phyloP scores from a whole-genome alignment of 2,888 invertebrate species.

The Hydrotaea cyrtoneurina region DNA sequence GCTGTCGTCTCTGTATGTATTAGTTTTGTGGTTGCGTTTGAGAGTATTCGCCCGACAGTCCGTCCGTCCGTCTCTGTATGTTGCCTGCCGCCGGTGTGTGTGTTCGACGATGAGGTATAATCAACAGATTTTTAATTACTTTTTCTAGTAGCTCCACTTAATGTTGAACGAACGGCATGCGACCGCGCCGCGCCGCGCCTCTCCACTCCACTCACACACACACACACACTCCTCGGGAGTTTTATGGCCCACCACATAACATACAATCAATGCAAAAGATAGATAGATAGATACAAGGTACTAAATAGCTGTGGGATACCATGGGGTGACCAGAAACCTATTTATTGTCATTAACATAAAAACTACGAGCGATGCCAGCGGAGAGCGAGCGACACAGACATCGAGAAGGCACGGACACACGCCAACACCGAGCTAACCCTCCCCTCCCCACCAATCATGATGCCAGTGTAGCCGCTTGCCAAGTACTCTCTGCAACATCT shows the following conservation, averaged over 20 bases:
- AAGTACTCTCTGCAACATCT: not conserved
- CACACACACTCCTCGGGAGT: not conserved
- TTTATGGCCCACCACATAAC: conserved; percentile 12
- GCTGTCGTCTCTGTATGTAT: not conserved
- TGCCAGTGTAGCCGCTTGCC: too few relatives aligned
- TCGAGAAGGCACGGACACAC: not conserved
- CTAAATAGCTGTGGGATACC: conserved; percentile 61
- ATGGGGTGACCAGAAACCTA: conserved; percentile 47
- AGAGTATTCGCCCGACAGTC: too few relatives aligned
- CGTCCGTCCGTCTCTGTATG: not conserved
- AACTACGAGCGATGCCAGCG: not conserved
- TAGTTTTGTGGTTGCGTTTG: not conserved
- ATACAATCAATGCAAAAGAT: conserved; percentile 23
- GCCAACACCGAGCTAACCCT: not conserved
- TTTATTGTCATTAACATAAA: conserved; percentile 60
- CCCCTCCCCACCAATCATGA: too few relatives aligned
- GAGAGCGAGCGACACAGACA: not conserved
- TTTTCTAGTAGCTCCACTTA: conserved; percentile 42
- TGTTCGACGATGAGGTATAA: not conserved
- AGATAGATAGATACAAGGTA: not conserved
- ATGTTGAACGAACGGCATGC: conserved; percentile 16
- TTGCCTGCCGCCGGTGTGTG: not conserved
- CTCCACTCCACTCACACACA: too few relatives aligned
- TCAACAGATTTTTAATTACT: conserved; percentile 42
- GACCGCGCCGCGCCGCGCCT: not conserved